phyloP scores from a whole-genome alignment of 2,888 invertebrate species.

The Orthonevra nobilis region DNA sequence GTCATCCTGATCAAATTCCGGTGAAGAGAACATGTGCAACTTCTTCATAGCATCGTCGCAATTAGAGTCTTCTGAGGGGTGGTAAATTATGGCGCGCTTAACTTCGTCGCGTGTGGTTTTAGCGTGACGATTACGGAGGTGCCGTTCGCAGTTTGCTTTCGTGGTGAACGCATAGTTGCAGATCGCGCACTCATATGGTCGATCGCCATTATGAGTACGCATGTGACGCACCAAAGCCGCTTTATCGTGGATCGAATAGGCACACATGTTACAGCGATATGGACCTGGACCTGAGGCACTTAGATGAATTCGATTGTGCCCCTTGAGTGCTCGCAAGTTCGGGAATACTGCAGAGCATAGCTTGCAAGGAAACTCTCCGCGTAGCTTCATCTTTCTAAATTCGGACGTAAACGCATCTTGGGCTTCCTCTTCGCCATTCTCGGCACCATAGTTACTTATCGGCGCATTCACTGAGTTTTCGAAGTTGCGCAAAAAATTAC shows the following conservation, averaged over 20 bases:
- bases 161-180: slow-evolving; percentile 98
- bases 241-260: slow-evolving; percentile 91
- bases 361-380: slow-evolving; percentile 94
- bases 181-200: slow-evolving; percentile 96
- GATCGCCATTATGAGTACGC: slow-evolving; percentile 96
- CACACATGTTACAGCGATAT: slow-evolving; percentile 96
- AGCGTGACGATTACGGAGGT: slow-evolving; percentile 94
- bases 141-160: slow-evolving; percentile 97
- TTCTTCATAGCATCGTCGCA: slow-evolving; percentile 85
- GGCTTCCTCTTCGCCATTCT: slow-evolving; percentile 85
- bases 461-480: slow-evolving; percentile 80
- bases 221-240: slow-evolving; percentile 94
- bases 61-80: slow-evolving; percentile 91
- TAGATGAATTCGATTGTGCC: slow-evolving; percentile 93
- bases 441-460: slow-evolving; percentile 79
- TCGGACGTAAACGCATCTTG: slow-evolving; percentile 92
- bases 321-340: slow-evolving; percentile 93
- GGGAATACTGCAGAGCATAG: slow-evolving; percentile 94
- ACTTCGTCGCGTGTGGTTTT: slow-evolving; percentile 93
- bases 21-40: slow-evolving; percentile 82
- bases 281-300: slow-evolving; percentile 89
- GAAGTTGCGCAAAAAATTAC: slow-evolving; percentile 85
- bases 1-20: slow-evolving; percentile 81
- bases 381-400: slow-evolving; percentile 92
- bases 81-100: slow-evolving; percentile 92